phyloP scores from a whole-genome alignment of 1,140 invertebrate genomes.

The Monomorium pharaonis region DNA sequence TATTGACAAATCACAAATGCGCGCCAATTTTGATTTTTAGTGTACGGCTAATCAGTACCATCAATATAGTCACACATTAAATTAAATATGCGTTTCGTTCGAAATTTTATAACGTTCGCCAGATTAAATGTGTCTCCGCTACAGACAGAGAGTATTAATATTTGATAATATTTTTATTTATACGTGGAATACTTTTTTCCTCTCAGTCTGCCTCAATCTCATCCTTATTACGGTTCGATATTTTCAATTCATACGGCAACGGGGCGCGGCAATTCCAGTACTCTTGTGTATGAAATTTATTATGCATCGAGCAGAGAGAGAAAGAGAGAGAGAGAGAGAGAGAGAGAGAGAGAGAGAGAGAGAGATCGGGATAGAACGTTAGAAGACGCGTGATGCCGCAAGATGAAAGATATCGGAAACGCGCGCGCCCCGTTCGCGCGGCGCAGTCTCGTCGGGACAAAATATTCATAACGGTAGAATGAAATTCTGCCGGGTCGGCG shows the following conservation, averaged over 20 bases:
- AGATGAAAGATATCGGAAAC: conserved; percentile 50
- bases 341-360: neutral
- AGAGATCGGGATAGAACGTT: conserved; percentile 16
- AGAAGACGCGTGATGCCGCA: conserved; percentile 33
- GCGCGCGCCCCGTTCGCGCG: conserved; percentile 29
- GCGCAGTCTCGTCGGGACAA: conserved; percentile 44
- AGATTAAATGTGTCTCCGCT: neutral
- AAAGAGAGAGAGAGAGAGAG: neutral
- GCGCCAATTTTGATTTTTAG: neutral
- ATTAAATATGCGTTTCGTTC: neutral
- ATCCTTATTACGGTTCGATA: neutral
- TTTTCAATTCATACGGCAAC: conserved; percentile 7
- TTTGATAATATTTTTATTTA: conserved; percentile 1
- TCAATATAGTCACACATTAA: neutral
- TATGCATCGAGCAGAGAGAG: conserved; percentile 19
- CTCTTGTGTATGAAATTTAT: conserved; percentile 52
- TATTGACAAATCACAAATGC: neutral
- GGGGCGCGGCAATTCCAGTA: neutral
- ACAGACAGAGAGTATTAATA: neutral
- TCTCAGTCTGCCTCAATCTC: neutral
- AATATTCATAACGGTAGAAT: conserved; percentile 59
- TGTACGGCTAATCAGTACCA: neutral
- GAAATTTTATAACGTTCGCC: neutral
- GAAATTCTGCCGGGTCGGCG: conserved; percentile 53
- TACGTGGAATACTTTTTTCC: no score